These are phyloP conservation scores for Coelopa frigida DNA, from an alignment of 1,140 invertebrate species.

Conservation along the genomic window DNA sequence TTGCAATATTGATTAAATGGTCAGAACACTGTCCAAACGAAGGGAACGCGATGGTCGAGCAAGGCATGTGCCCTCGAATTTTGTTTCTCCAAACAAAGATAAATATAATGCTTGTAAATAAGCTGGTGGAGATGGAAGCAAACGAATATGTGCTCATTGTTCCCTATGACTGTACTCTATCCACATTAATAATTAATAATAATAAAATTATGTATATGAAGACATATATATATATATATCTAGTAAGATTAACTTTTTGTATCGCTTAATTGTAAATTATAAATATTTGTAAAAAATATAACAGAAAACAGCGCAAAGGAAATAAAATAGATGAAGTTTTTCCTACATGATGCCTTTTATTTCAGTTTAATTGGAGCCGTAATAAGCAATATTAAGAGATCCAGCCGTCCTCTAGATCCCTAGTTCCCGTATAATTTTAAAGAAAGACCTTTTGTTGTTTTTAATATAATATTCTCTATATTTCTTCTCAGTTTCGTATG, in stretches of 20 bases:
- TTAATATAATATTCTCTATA: constrained; percentile 46
- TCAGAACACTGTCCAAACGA: too few species aligned
- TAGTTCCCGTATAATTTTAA: constrained; percentile 11
- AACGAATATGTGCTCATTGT: too few species aligned
- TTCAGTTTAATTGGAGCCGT: constrained; percentile 14
- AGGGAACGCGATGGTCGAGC: too few species aligned
- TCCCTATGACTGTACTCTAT: neutral
- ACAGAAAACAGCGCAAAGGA: constrained; percentile 1
- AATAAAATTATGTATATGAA: neutral
- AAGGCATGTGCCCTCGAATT: too few species aligned
- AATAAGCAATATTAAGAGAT: neutral
- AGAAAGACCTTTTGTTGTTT: constrained; percentile 18
- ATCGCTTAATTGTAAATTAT: neutral
- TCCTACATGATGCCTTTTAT: constrained; percentile 11
- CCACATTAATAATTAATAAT: neutral
- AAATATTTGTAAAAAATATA: constrained; percentile 8
- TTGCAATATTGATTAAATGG: too few species aligned
- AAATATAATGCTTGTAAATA: too few species aligned
- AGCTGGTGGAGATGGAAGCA: too few species aligned
- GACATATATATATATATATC: neutral
- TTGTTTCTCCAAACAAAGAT: too few species aligned
- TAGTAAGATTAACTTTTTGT: constrained; percentile 2
- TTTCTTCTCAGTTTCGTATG: constrained; percentile 33
- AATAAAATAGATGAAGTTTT: constrained; percentile 41
- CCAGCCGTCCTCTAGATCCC: neutral